Base-by-base conservation (phyloP, 2,888 invertebrate genomes). In the Stratiomys singularior region DNA sequence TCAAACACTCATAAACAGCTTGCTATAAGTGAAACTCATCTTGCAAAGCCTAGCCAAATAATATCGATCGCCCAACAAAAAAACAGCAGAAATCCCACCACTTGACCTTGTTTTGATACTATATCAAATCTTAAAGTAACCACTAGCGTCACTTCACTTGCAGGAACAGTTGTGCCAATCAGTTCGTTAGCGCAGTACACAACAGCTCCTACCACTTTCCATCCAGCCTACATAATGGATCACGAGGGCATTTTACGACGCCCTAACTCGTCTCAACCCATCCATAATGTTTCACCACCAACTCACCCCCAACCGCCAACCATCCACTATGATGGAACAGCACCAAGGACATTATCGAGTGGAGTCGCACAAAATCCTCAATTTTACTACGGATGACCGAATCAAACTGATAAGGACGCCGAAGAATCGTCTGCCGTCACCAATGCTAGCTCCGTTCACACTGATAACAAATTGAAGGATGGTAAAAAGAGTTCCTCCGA, bases 301-400 rank as follows among this genome's bases (percentile, higher is more conserved):
- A 37, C 37, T 37, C 82, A 83, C 44, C 66, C 77, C 23, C 56
- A 58, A 15, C 30, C 64, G 15, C 77, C 76, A 30, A 66, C 79
- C 52, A 81, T 82, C 27, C 85, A 86, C 15, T 87, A 87, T 78
- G 86, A 86, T 78, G 86, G 86, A 67, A 84, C 86, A 27, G 86
- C 87, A 67, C 86, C 87, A 28, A 84, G 87, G 44, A 86, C 86
- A 4, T 82, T 86, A 1, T 86, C 87, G 25, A 87, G 86, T 13
- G 86, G 86, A n/a, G 82, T 86, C 37, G 84, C 87, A 30, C 85
- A 85, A 23, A 83, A 83, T 78, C 86, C 86, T 9, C 85, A 86
- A 79, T 86, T 85, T 81, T 86, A 85, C 81, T 86, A 86, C 81
- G 86, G 87, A 84, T 86, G 86, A 86, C 86, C 84, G 81, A 84